Evolutionary conservation across 2,797 vertebrate species (phyloP), one percentile per base, ranked within the genome.

Genomic region (Lerista edwardsae): DNA sequence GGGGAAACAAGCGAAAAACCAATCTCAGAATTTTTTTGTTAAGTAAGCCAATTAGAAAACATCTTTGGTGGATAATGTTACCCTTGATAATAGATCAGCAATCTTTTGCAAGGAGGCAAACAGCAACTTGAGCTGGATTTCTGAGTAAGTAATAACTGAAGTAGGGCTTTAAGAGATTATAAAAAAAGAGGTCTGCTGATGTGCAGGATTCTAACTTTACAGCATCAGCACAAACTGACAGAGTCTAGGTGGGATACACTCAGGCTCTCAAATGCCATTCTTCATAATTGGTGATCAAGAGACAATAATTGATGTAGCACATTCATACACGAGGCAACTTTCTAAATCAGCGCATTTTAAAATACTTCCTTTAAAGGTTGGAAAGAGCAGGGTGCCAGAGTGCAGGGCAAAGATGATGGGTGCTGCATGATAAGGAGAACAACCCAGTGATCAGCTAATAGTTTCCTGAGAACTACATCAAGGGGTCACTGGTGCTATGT

Each of bases 101-200:
- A 73, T 93, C 80, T 89, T 94, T 92, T 85, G 76, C 80, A 93
- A 87, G 84, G 88, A 93, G 85, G 85, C 80, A 94, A 93, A 93
- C 77, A 94, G 91, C 86, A 85, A 79, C 85, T 93, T 80, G 81
- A 88, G 86, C 88, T 92, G 39, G 80, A 90, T 76, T 92, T 69
- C 47, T 27, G 74, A 93, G 83, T 84, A 90, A 80, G 80, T 91
- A 91, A 91, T 83, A 94, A 89, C 88, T 90, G 75, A 91, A 87
- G 86, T 57, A 95, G 87, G 94, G 89, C 82, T 90, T 92, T 92
- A 78, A 87, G 89, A 94, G 91, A 92, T 95, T 94, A 90, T 61
- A 74, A 93, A 93, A 79, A 93, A 94, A 93, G 85, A 92, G 92
- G 89, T 84, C 84, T 94, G 93, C 95, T 95, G 93, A 95, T 93